Evolutionary conservation across 2,797 vertebrate species (phyloP).

Genomic region (Etheostoma perlongum): DNA sequence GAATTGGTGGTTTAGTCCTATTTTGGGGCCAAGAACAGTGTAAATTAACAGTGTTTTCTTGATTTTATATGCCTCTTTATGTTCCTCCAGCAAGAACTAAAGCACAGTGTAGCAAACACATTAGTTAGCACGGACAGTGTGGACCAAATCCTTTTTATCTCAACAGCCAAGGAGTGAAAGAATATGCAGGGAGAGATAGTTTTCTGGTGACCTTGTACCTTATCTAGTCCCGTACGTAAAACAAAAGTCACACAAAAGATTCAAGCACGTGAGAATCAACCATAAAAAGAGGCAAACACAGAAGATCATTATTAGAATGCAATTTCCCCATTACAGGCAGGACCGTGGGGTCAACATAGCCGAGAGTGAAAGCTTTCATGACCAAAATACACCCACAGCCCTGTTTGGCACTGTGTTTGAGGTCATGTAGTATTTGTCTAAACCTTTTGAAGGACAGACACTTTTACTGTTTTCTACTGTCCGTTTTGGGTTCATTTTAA

Average conservation of each 20-base stretch:
- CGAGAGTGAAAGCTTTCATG: neutral
- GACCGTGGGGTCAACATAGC: neutral
- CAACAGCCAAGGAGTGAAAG: too few relatives aligned
- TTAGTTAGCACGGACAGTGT: neutral
- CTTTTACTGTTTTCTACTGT: constrained; percentile 9
- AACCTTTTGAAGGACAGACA: constrained; percentile 7
- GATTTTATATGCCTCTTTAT: neutral
- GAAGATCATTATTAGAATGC: too few relatives aligned
- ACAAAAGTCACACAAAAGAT: too few relatives aligned
- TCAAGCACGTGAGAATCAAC: too few relatives aligned
- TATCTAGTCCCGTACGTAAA: too few relatives aligned
- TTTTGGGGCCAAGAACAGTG: neutral
- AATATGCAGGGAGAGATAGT: too few relatives aligned
- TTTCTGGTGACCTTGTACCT: too few relatives aligned
- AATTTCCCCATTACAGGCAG: neutral
- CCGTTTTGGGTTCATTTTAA: neutral
- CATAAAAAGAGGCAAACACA: too few relatives aligned
- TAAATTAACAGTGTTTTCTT: neutral
- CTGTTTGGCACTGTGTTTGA: constrained; percentile 18
- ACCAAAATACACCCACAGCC: constrained; percentile 11
- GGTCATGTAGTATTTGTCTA: neutral
- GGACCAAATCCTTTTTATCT: neutral
- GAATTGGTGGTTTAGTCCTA: neutral
- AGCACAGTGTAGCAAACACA: constrained; percentile 35
- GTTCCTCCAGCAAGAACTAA: constrained; percentile 8